phyloP scores from a whole-genome alignment of 1,140 invertebrate genomes.

The Drosophila aff. region DNA sequence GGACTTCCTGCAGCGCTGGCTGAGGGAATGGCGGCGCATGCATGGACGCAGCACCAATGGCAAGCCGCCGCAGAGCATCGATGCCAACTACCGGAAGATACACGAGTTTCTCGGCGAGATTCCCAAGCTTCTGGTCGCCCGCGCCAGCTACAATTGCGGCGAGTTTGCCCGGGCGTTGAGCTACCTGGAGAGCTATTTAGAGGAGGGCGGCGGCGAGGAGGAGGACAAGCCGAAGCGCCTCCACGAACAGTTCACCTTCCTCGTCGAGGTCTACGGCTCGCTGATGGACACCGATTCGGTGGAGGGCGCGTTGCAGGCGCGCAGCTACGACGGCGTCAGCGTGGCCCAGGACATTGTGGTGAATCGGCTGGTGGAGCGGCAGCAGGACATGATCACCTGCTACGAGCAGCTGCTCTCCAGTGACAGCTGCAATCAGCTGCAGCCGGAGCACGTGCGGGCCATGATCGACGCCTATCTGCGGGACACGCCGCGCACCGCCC shows the following conservation, averaged over 20 bases:
- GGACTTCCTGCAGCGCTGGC: constrained; percentile 91
- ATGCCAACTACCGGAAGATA: constrained; percentile 80
- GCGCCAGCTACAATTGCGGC: constrained; percentile 89
- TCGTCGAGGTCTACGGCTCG: constrained; percentile 91
- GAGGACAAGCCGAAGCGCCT: constrained; percentile 86
- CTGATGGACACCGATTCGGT: constrained; percentile 92
- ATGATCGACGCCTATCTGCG: constrained; percentile 90
- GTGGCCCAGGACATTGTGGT: constrained; percentile 90
- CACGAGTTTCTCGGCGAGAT: constrained; percentile 87
- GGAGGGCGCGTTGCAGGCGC: constrained; percentile 89
- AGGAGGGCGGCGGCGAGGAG: constrained; percentile 71
- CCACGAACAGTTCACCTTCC: constrained; percentile 87
- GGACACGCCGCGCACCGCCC: constrained; percentile 91
- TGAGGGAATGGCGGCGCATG: constrained; percentile 87
- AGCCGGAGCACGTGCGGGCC: constrained; percentile 76
- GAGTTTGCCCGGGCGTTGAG: constrained; percentile 91
- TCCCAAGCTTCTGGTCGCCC: constrained; percentile 89
- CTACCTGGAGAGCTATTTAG: constrained; percentile 91
- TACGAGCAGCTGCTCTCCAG: constrained; percentile 89
- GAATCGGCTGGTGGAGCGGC: constrained; percentile 90
- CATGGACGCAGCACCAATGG: constrained; percentile 56
- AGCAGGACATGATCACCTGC: constrained; percentile 91
- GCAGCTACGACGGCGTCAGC: constrained; percentile 88
- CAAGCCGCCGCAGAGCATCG: constrained; percentile 54
- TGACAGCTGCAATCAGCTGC: constrained; percentile 24